Base-by-base conservation (phyloP, 1,140 invertebrate genomes). In the Muscidifurax raptorellus region DNA sequence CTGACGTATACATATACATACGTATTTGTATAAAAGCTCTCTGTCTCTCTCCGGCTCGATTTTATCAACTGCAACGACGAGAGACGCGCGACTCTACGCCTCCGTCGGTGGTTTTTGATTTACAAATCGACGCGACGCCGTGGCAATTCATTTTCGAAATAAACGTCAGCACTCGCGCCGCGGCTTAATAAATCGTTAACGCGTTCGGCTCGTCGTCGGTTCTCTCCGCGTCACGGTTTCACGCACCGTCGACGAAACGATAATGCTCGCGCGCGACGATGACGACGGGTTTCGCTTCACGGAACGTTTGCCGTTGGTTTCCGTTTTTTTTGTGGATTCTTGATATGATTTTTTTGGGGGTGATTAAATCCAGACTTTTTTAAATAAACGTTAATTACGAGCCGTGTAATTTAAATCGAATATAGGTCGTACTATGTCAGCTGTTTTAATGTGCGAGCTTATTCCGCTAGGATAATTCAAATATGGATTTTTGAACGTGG, bases 81-180 rank as follows among this genome's bases (percentile, higher is more conserved):
- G 36, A 59, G 52, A 59, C 18, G 52, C 32, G 36, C 47, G 69
- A 52, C 32, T n/a, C n/a, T 30, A 84, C 66, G 66, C 4, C 27
- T 69, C 66, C 66, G 66, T 28, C 12, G 64, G 66, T 28, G 27
- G 66, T 69, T 69, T 69, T 30, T 69, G 66, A 69, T 40, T 82
- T 78, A 71, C 52, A 66, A 88, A 83, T 86, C 86, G 85, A 84
- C 85, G 83, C 64, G 71, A 76, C 76, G 27, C 52, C 79, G 87
- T 76, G 86, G 75, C 22, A 59, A 77, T 88, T 88, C 80, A 85
- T 87, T 88, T 87, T 80, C 76, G 59, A 36, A 81, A 69, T 84
- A 85, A 86, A 85, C 64, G 28, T 83, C 76, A 67, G 40, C 18
- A 72, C 22, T 22, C 52, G 32, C 18, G 32, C 13, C 12, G 66